Conservation (phyloP, 1,140 invertebrate species). For the Drosophila arawakana region DNA sequence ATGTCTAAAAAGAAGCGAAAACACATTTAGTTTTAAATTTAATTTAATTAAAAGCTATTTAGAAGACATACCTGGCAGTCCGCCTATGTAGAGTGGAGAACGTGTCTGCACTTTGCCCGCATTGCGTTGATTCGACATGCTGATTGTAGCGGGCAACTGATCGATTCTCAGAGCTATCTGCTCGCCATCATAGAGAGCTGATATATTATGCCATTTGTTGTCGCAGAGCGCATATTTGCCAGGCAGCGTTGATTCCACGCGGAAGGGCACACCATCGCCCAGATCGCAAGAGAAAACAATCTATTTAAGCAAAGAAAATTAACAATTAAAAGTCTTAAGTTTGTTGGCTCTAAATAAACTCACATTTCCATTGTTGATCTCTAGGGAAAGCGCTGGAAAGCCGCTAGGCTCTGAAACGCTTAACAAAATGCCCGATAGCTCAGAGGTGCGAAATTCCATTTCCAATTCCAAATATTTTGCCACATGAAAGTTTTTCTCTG, state of each 20-base stretch:
- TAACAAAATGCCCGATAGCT: constrained; percentile 92
- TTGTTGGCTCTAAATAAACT: constrained; percentile 31
- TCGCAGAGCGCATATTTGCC: constrained; percentile 91
- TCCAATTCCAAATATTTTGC: constrained; percentile 89
- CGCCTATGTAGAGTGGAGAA: constrained; percentile 92
- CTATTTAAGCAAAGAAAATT: constrained; percentile 69
- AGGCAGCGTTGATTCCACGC: constrained; percentile 86
- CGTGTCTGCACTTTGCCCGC: constrained; percentile 83
- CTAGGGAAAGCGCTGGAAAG: constrained; percentile 90
- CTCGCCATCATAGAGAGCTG: constrained; percentile 89
- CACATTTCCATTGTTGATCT: constrained; percentile 91
- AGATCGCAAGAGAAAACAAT: constrained; percentile 90
- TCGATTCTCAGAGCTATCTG: constrained; percentile 91
- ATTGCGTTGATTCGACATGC: constrained; percentile 56
- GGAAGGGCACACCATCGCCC: constrained; percentile 87
- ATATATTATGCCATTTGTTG: constrained; percentile 94
- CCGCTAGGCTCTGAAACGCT: constrained; percentile 88
- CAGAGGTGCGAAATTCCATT: constrained; percentile 93
- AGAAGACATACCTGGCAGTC: constrained; percentile 89
- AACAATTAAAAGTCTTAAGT: neutral
- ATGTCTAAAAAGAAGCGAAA: constrained; percentile 86
- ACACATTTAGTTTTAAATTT: neutral
- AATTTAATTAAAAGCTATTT: neutral
- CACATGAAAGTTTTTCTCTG: constrained; percentile 90
- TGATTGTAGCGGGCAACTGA: constrained; percentile 86